A percentile compares a stretch with the other conserved stretches of the same genome.
phyloP scores from a whole-genome alignment of 1,140 invertebrate species.

The Apis dorsata region DNA sequence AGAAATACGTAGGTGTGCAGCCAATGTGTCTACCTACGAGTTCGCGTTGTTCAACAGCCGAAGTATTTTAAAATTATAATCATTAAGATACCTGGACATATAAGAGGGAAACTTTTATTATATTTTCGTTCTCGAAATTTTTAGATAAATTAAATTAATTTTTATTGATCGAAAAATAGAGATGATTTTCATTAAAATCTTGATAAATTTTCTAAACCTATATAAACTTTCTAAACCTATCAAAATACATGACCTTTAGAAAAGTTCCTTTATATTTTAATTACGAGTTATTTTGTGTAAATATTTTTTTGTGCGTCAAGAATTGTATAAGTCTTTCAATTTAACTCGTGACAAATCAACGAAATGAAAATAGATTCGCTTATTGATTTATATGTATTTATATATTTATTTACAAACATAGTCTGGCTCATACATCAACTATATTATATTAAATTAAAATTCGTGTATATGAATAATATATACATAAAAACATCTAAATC shows the following conservation, averaged over 20 bases:
- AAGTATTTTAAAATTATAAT: conserved; percentile 25
- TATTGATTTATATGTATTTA: conserved; percentile 16
- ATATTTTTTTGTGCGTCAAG: background rate
- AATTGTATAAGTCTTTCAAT: background rate
- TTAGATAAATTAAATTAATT: background rate
- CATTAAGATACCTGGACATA: background rate
- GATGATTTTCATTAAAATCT: background rate
- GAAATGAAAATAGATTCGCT: background rate
- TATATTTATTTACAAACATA: background rate
- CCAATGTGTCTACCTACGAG: conserved; percentile 43
- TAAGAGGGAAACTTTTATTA: background rate
- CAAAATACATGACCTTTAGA: background rate
- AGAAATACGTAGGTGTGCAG: conserved; percentile 51
- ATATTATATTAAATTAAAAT: background rate
- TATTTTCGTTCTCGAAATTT: background rate
- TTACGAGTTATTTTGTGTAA: background rate
- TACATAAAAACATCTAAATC: background rate
- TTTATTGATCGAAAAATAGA: background rate
- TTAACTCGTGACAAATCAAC: background rate
- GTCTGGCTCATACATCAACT: background rate
- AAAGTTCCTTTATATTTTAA: background rate
- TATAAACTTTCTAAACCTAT: background rate
- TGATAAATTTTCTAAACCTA: background rate
- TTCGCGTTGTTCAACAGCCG: background rate
- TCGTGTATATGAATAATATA: background rate